Evolutionary conservation across 2,113 vertebrate genomes (phyloP).

Genomic region (Ranitomeya imitator): DNA sequence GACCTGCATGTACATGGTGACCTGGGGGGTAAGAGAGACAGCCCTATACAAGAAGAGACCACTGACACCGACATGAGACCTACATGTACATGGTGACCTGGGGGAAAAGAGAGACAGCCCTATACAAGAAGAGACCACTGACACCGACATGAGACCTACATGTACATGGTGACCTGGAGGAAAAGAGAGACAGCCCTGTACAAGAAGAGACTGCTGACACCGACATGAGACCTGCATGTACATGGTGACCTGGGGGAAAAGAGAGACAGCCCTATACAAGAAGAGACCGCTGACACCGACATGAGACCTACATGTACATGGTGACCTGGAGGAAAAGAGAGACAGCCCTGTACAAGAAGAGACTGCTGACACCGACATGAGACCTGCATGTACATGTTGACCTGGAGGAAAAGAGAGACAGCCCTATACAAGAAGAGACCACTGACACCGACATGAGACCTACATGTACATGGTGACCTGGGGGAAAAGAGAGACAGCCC

Average conservation of each 20-base stretch:
- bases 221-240: too few species aligned
- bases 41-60: not conserved
- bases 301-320: too few species aligned
- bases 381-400: too few species aligned
- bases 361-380: too few species aligned
- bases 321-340: not conserved
- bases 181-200: not conserved
- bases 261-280: not conserved
- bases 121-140: not conserved
- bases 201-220: too few species aligned
- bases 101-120: not conserved
- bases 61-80: not conserved
- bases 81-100: too few species aligned
- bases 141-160: too few species aligned
- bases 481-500: not conserved
- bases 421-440: not conserved
- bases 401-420: not conserved
- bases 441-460: not conserved
- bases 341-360: not conserved
- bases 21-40: not conserved
- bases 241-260: not conserved
- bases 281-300: too few species aligned
- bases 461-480: too few species aligned
- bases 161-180: too few species aligned
- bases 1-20: too few species aligned